Evolutionary conservation across 1,140 invertebrate genomes (phyloP).

Genomic region (Heliconius hermathena): DNA sequence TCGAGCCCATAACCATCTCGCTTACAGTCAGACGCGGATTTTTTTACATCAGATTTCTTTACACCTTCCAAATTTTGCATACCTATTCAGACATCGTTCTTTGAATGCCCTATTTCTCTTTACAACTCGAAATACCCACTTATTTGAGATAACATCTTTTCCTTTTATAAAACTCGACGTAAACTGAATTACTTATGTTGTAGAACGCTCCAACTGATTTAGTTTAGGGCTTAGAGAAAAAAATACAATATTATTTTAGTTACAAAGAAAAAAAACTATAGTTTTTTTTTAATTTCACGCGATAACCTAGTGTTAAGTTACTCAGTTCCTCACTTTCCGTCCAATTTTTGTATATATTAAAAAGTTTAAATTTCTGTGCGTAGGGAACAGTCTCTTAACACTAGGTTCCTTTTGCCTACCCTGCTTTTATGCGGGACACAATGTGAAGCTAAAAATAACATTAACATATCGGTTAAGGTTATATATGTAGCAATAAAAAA

Average conservation of each 20-base stretch:
- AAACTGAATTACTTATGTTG: slow-evolving; percentile 31
- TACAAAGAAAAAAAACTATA: background rate
- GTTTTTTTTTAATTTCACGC: background rate
- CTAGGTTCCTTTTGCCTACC: too few relatives aligned
- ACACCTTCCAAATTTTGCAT: background rate
- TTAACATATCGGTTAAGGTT: too few relatives aligned
- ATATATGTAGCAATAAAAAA: too few relatives aligned
- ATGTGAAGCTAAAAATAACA: too few relatives aligned
- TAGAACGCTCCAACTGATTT: slow-evolving; percentile 26
- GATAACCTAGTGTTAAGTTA: too few relatives aligned
- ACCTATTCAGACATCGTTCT: background rate
- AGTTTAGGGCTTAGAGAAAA: background rate
- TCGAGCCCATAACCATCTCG: background rate
- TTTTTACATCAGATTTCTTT: too few relatives aligned
- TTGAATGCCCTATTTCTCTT: slow-evolving; percentile 11
- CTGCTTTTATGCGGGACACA: too few relatives aligned
- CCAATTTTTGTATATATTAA: too few relatives aligned
- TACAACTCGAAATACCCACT: background rate
- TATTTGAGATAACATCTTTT: slow-evolving; percentile 18
- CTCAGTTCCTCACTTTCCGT: too few relatives aligned
- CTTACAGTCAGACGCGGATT: too few relatives aligned
- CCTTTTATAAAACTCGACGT: slow-evolving; percentile 19
- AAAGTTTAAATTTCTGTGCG: too few relatives aligned
- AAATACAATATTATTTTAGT: background rate
- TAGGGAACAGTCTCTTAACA: too few relatives aligned